Evolutionary conservation across 2,888 invertebrate species (phyloP).

Genomic region (Iphiclides podalirius): DNA sequence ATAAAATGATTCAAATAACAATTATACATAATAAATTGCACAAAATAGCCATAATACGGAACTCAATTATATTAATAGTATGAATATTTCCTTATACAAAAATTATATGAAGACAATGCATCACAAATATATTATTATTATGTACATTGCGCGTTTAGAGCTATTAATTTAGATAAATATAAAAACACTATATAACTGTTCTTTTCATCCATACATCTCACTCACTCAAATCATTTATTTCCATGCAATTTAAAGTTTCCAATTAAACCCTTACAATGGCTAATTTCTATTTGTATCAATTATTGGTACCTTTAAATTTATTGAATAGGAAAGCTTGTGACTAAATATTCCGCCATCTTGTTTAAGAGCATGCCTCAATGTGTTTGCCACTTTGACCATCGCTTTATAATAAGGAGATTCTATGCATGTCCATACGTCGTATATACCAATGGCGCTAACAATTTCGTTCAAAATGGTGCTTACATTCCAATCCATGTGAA

Average conservation of each 20-base stretch:
- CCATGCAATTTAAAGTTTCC: neutral
- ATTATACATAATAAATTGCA: slow-evolving; percentile 15
- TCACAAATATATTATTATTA: slow-evolving; percentile 34
- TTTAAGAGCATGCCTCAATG: neutral
- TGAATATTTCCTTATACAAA: slow-evolving; percentile 13
- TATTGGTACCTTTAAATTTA: neutral
- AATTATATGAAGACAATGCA: slow-evolving; percentile 28
- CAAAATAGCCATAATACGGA: slow-evolving; percentile 12
- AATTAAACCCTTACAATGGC: neutral
- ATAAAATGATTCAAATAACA: slow-evolving; percentile 5
- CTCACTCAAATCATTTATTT: slow-evolving; percentile 5
- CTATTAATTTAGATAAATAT: slow-evolving; percentile 32
- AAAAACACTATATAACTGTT: slow-evolving; percentile 17
- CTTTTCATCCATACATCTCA: slow-evolving; percentile 5
- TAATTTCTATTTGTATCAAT: neutral
- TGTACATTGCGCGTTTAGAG: slow-evolving; percentile 40
- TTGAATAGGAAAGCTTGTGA: neutral
- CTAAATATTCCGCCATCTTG: neutral
- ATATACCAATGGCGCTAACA: too few species aligned
- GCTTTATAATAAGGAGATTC: too few species aligned
- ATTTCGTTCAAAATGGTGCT: too few species aligned
- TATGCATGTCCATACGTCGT: too few species aligned
- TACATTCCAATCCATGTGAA: too few species aligned
- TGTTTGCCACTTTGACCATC: too few species aligned
- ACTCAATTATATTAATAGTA: slow-evolving; percentile 1